Conservation (phyloP, 2,888 invertebrate species). For the Andricus quercusramuli region DNA sequence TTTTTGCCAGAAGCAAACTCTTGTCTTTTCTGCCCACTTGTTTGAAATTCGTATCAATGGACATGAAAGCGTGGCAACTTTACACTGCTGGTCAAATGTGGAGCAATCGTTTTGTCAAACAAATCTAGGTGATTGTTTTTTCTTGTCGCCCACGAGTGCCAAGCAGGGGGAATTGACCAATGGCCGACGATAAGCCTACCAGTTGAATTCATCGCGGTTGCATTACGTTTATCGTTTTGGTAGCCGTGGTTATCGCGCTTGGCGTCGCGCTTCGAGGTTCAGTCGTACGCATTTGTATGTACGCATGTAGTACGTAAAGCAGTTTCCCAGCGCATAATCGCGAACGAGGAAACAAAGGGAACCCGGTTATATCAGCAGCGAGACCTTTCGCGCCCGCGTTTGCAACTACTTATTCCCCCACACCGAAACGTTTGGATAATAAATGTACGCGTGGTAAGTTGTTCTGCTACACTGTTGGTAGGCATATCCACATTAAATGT, state of each 20-base stretch:
- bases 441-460: slow-evolving; percentile 48
- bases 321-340: slow-evolving; percentile 56
- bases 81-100: neutral
- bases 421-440: slow-evolving; percentile 48
- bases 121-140: slow-evolving; percentile 26
- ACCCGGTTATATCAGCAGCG: slow-evolving; percentile 59
- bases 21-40: slow-evolving; percentile 39
- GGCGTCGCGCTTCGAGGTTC: slow-evolving; percentile 23
- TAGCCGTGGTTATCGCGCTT: slow-evolving; percentile 39
- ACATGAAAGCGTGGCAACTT: slow-evolving; percentile 1
- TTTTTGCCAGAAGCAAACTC: slow-evolving; percentile 34
- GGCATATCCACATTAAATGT: slow-evolving; percentile 50
- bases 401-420: slow-evolving; percentile 67
- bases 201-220: slow-evolving; percentile 27
- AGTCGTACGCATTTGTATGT: slow-evolving; percentile 54
- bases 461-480: slow-evolving; percentile 3
- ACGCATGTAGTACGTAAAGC: slow-evolving; percentile 48
- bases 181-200: slow-evolving; percentile 5
- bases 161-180: slow-evolving; percentile 14
- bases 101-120: slow-evolving; percentile 38
- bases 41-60: slow-evolving; percentile 3
- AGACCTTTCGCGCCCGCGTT: slow-evolving; percentile 71
- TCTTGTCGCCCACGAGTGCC: slow-evolving; percentile 32
- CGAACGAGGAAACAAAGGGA: slow-evolving; percentile 68
- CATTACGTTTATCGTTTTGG: slow-evolving; percentile 43